A percentile compares a stretch with the other conserved stretches of the same genome.
Evolutionary conservation across 2,113 vertebrate genomes (phyloP).

Genomic region (Ciconia maguari): DNA sequence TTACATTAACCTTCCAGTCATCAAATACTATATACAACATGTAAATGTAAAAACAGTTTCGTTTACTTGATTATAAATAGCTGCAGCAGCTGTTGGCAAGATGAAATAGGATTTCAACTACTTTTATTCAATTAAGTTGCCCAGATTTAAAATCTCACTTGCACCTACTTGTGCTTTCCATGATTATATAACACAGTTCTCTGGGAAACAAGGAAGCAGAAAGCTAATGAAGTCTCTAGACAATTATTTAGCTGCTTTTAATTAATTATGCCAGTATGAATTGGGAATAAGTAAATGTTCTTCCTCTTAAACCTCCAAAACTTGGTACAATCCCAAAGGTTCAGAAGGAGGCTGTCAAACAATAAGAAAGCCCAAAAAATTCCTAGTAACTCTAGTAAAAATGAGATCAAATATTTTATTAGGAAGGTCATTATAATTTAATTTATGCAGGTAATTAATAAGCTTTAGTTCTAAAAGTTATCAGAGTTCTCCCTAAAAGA

Average conservation of each 20-base stretch:
- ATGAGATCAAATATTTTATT: background rate
- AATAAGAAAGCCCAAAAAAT: background rate
- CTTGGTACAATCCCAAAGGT: background rate
- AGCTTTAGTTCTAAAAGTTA: background rate
- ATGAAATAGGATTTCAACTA: constrained; percentile 6
- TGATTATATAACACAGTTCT: background rate
- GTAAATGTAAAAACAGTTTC: background rate
- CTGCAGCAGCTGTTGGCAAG: background rate
- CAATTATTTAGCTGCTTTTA: constrained; percentile 39
- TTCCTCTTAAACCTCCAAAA: constrained; percentile 3
- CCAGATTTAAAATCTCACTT: constrained; percentile 29
- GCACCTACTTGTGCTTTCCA: background rate
- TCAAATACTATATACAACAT: background rate
- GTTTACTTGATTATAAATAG: constrained; percentile 14
- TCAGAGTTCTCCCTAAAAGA: background rate
- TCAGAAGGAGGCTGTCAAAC: background rate
- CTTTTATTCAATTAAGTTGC: constrained; percentile 37
- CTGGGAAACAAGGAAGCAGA: constrained; percentile 10
- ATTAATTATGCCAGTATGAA: constrained; percentile 33
- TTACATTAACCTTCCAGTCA: background rate
- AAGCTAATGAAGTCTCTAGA: constrained; percentile 24
- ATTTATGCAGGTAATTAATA: background rate
- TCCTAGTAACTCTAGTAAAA: background rate
- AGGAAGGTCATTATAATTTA: background rate
- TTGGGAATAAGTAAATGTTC: constrained; percentile 6